These are phyloP conservation scores for Erynnis tages DNA, from an alignment of 2,888 invertebrate species.

Conservation along the genomic window DNA sequence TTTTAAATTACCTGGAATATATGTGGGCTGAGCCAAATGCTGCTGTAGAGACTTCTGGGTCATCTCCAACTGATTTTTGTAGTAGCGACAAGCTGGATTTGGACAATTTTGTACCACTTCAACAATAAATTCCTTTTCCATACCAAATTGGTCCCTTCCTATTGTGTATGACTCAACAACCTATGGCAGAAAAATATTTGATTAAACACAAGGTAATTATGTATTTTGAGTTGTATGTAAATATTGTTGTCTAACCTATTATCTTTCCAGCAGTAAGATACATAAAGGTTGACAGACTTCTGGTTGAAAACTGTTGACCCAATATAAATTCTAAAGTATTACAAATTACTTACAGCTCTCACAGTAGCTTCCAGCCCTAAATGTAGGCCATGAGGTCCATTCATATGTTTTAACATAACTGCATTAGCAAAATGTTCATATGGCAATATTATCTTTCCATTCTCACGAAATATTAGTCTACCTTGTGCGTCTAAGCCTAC, in stretches of 20 bases:
- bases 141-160: slow-evolving; percentile 90
- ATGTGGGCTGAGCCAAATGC: slow-evolving; percentile 82
- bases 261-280: too few species aligned
- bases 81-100: slow-evolving; percentile 92
- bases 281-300: too few species aligned
- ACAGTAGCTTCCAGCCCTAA: slow-evolving; percentile 92
- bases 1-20: slow-evolving; percentile 71
- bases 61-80: slow-evolving; percentile 90
- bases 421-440: slow-evolving; percentile 96
- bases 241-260: too few species aligned
- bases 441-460: slow-evolving; percentile 93
- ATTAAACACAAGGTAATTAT: slow-evolving; percentile 20
- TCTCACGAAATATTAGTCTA: slow-evolving; percentile 89
- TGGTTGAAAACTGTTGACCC: too few species aligned
- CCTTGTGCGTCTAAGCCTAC: slow-evolving; percentile 92
- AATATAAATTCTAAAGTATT: too few species aligned
- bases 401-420: slow-evolving; percentile 95
- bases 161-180: slow-evolving; percentile 93
- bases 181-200: slow-evolving; percentile 48
- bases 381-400: slow-evolving; percentile 92
- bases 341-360: slow-evolving; percentile 85
- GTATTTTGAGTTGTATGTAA: too few species aligned
- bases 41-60: slow-evolving; percentile 86
- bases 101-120: slow-evolving; percentile 95
- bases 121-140: slow-evolving; percentile 94